Conservation (phyloP, 2,888 invertebrate species). For the Odontocolon sp. region DNA sequence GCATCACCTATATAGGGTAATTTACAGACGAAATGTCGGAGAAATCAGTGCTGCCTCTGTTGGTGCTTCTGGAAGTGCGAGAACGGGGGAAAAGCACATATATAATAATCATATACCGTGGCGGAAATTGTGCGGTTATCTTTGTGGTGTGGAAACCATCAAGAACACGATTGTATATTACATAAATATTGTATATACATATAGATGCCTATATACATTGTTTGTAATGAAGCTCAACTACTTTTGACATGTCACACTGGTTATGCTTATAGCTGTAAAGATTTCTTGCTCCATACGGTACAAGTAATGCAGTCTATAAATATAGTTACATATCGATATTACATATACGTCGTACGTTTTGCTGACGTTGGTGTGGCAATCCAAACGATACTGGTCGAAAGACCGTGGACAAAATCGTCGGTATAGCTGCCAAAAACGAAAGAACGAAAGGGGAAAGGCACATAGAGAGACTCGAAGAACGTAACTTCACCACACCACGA, state of each 20-base stretch:
- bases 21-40: constrained; percentile 61
- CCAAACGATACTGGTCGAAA: not conserved
- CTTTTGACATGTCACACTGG: too few species aligned
- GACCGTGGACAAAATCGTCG: constrained; percentile 24
- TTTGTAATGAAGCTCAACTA: too few species aligned
- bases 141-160: not conserved
- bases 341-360: constrained; percentile 18
- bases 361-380: constrained; percentile 38
- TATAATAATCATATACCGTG: constrained; percentile 14
- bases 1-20: constrained; percentile 61
- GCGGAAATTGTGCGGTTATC: constrained; percentile 3
- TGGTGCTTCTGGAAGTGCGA: constrained; percentile 21
- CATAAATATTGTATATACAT: constrained; percentile 24
- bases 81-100: not conserved
- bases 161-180: constrained; percentile 3
- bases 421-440: constrained; percentile 52
- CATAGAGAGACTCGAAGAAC: constrained; percentile 22
- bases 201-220: too few species aligned
- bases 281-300: too few species aligned
- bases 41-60: constrained; percentile 52
- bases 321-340: not conserved
- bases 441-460: constrained; percentile 30
- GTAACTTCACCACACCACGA: constrained; percentile 51
- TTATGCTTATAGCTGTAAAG: too few species aligned
- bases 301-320: too few species aligned